Base-by-base conservation (phyloP, 2,113 vertebrate species). In the Pelecanus crispus region DNA sequence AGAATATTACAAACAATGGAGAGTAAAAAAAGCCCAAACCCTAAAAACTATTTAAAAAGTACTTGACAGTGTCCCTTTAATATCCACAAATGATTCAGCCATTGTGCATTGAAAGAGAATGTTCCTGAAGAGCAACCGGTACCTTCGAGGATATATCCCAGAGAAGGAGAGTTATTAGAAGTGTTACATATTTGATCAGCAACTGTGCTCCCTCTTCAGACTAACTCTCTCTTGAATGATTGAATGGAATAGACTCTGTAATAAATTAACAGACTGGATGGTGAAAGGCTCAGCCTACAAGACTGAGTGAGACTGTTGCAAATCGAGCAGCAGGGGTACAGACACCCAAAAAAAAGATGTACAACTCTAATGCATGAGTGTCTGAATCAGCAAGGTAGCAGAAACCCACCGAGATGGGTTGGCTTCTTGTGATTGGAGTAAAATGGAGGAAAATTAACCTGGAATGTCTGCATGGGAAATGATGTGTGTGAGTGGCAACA, bases 11-110 rank as follows among this genome's bases (percentile, higher is more conserved):
- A 97, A 98, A 98, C 97, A 97, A 97, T 96, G 97, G 97, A 97
- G 97, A 98, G 97, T 98, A 98, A 98, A 97, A 98, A 98, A 98
- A 98, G 96, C 97, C 97, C 98, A 97, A 97, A 98, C 96, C 96
- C 98, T 98, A 98, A 97, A 98, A 97, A 98, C 97, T 98, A 98
- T 97, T 98, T 97, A 97, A 98, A 98, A 98, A 98, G 97, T 97
- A 98, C 96, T 98, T 95, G 97, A 98, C 97, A 98, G 96, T 98
- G 97, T 98, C 97, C 96, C 90, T 97, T 97, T 97, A 97, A 97
- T 95, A 98, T 97, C 97, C 97, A 98, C 81, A 95, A 96, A 98
- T 97, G 95, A 97, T 44, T 74, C 44, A 52, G 93, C 88, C 96
- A 95, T 97, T 98, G 97, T 98, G 98, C 97, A 97, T 87, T 95